Percentiles rank a stretch among this genome's conserved stretches.
Evolutionary conservation across 2,888 invertebrate species (phyloP).

Genomic region (Yponomeuta malinellus): DNA sequence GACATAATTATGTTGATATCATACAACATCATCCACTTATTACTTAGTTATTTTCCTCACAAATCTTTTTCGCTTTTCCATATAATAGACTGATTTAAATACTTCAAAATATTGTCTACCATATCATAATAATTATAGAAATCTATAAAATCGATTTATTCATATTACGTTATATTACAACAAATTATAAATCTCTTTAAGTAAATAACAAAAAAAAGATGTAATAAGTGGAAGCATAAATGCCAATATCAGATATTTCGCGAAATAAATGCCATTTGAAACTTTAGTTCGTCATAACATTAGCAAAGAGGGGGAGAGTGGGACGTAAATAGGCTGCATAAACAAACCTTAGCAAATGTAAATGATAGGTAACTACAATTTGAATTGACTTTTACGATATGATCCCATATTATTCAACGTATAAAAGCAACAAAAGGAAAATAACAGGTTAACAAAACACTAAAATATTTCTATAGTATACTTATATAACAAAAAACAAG

Average conservation of each 20-base stretch:
- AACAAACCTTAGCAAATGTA: too few species aligned
- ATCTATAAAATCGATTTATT: background rate
- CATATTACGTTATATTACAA: background rate
- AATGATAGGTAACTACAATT: background rate
- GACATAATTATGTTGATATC: background rate
- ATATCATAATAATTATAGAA: background rate
- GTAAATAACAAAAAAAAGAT: background rate
- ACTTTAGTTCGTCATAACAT: background rate
- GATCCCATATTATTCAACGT: background rate
- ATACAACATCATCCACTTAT: background rate
- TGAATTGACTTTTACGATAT: background rate
- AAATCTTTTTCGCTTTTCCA: background rate
- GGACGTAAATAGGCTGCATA: too few species aligned
- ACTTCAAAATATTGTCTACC: background rate
- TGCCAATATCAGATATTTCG: background rate
- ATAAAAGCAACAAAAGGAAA: background rate
- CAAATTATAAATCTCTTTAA: background rate
- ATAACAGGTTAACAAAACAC: background rate
- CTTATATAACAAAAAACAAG: background rate
- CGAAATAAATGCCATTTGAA: background rate
- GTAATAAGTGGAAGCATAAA: background rate
- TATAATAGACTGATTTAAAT: background rate
- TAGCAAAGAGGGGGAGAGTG: too few species aligned
- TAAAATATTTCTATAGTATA: too few species aligned
- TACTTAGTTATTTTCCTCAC: background rate